Percentiles rank a stretch among this genome's conserved stretches.
phyloP scores from a whole-genome alignment of 2,888 invertebrate species.

The Leptothorax acervorum region DNA sequence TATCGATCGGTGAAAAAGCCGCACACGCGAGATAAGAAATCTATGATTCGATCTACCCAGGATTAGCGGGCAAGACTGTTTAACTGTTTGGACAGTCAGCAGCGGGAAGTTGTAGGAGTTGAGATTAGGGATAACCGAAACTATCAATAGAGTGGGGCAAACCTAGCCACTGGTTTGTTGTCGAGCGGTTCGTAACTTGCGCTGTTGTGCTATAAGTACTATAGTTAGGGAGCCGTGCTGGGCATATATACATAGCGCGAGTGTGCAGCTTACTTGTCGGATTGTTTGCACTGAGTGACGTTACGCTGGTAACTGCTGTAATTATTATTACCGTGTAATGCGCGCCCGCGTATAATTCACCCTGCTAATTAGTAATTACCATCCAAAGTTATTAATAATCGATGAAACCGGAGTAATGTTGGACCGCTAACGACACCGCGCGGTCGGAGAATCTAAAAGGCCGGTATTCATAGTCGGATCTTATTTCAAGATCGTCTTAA shows the following conservation, averaged over 20 bases:
- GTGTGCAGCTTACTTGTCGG: slow-evolving; percentile 43
- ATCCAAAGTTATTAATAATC: slow-evolving; percentile 9
- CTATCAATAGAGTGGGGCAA: slow-evolving; percentile 57
- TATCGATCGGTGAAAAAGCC: slow-evolving; percentile 45
- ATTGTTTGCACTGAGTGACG: slow-evolving; percentile 53
- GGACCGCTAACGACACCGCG: background rate
- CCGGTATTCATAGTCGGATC: too few species aligned
- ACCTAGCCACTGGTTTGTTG: slow-evolving; percentile 53
- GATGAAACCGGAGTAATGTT: background rate
- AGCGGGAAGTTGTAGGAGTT: slow-evolving; percentile 52
- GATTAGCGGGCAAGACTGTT: slow-evolving; percentile 50
- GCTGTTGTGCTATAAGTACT: slow-evolving; percentile 50
- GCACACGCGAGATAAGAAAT: slow-evolving; percentile 43
- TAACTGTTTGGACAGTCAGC: slow-evolving; percentile 57
- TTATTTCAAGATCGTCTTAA: too few species aligned
- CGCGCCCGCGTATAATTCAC: slow-evolving; percentile 26
- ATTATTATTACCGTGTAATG: slow-evolving; percentile 46
- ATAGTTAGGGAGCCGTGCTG: slow-evolving; percentile 17
- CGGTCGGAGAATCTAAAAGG: background rate
- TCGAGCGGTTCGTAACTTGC: slow-evolving; percentile 47
- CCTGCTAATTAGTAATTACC: slow-evolving; percentile 33
- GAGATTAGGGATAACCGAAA: slow-evolving; percentile 59
- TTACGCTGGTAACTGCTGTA: slow-evolving; percentile 42
- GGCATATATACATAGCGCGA: slow-evolving; percentile 27
- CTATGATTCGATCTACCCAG: slow-evolving; percentile 35